Percentiles rank a stretch among this genome's conserved stretches.
Conservation (phyloP, 2,888 invertebrate genomes). For the Napeogenes sylphis region DNA sequence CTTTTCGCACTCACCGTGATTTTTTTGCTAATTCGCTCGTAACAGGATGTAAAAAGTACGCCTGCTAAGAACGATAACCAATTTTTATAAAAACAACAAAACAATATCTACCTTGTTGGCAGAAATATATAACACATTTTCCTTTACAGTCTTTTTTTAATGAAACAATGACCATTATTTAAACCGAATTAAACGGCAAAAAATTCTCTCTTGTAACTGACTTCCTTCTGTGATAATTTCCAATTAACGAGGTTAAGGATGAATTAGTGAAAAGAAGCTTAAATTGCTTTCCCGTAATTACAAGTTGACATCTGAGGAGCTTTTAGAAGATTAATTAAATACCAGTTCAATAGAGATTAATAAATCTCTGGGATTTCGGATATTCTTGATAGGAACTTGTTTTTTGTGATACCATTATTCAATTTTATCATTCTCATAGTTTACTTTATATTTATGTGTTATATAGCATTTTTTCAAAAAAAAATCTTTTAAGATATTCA, state of each 20-base stretch:
- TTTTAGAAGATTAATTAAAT: too few species aligned
- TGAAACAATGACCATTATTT: not conserved
- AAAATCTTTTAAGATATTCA: too few species aligned
- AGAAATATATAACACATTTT: not conserved
- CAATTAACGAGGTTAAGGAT: conserved; percentile 13
- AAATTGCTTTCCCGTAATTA: not conserved
- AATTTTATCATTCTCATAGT: too few species aligned
- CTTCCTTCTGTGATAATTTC: conserved; percentile 21
- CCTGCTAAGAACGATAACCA: conserved; percentile 23
- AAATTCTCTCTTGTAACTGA: conserved; percentile 23
- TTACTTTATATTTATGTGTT: too few species aligned
- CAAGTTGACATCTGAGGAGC: too few species aligned
- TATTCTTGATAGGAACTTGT: too few species aligned
- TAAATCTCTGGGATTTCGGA: too few species aligned
- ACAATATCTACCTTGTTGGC: not conserved
- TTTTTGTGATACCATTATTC: too few species aligned
- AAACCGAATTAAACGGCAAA: conserved; percentile 10
- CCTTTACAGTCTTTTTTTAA: not conserved
- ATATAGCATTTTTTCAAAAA: too few species aligned
- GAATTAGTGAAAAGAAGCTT: not conserved
- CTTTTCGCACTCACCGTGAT: not conserved
- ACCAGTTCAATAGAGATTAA: too few species aligned
- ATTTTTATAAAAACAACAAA: conserved; percentile 3
- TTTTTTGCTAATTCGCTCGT: conserved; percentile 5
- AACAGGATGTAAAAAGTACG: conserved; percentile 1